Conservation (phyloP, 2,797 vertebrate genomes). For the Cirrhinus molitorella region DNA sequence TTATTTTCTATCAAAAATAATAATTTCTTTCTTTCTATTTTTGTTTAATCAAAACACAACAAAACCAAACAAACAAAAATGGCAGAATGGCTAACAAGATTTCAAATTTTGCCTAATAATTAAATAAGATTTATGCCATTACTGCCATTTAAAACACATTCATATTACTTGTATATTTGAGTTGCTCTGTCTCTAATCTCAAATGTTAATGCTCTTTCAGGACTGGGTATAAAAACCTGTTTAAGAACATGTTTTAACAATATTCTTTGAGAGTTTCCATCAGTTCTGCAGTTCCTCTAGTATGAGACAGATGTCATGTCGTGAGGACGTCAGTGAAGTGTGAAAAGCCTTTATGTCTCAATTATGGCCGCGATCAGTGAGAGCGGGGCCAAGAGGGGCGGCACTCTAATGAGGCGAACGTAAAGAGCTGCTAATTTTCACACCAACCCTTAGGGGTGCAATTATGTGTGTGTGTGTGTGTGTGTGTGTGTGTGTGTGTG, state of each 20-base stretch:
- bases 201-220: not conserved
- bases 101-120: not conserved
- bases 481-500: conserved; percentile 19
- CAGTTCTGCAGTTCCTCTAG: conserved; percentile 16
- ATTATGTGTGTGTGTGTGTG: conserved; percentile 46
- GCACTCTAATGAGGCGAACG: conserved; percentile 66
- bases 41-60: too few relatives aligned
- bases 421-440: conserved; percentile 65
- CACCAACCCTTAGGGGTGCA: conserved; percentile 34
- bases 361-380: conserved; percentile 83
- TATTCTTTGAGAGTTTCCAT: conserved; percentile 29
- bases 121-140: too few relatives aligned
- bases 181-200: not conserved
- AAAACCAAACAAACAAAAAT: not conserved
- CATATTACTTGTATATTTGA: not conserved
- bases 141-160: not conserved
- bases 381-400: conserved; percentile 31
- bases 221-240: not conserved
- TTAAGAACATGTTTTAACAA: conserved; percentile 19
- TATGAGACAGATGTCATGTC: conserved; percentile 84
- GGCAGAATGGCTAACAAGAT: not conserved
- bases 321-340: conserved; percentile 82
- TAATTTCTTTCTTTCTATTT: too few relatives aligned
- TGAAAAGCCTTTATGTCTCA: conserved; percentile 80
- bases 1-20: not conserved